These are phyloP conservation scores for Mormyrus hasselquistii DNA, from an alignment of 2,797 vertebrate species.

Conservation along the genomic window DNA sequence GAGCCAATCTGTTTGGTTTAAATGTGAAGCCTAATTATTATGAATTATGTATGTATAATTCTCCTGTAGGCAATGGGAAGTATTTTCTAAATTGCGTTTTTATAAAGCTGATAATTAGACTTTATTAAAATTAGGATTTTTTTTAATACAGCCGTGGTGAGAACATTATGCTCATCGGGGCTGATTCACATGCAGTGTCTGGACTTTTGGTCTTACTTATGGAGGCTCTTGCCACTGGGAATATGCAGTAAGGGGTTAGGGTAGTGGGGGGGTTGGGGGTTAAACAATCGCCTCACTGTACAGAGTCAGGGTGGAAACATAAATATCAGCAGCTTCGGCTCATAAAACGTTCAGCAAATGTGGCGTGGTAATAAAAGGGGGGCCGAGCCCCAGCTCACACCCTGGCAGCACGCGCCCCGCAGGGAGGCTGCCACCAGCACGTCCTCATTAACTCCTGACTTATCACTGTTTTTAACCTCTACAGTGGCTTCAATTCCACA, in stretches of 20 bases:
- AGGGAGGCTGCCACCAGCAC: background rate
- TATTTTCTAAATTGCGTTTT: background rate
- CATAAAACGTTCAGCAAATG: constrained; percentile 21
- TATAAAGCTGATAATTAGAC: background rate
- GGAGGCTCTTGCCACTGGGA: background rate
- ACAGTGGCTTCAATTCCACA: constrained; percentile 4
- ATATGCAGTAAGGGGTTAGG: background rate
- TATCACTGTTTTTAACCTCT: background rate
- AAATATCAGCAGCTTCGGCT: constrained; percentile 11
- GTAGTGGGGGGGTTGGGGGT: background rate
- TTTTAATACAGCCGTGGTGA: background rate
- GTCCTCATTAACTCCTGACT: background rate
- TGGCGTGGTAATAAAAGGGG: constrained; percentile 18
- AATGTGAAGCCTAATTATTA: background rate
- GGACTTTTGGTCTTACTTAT: background rate
- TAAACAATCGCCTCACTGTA: constrained; percentile 19
- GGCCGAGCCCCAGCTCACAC: background rate
- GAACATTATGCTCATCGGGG: background rate
- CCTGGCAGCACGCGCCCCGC: constrained; percentile 14
- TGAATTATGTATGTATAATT: background rate
- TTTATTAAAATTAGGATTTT: background rate
- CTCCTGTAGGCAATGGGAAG: background rate
- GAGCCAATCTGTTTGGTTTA: background rate
- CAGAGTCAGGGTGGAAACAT: constrained; percentile 22
- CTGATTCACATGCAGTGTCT: background rate